Conservation (phyloP, 30 jellyfish, hydroid and myxozoan species). For the Aurelia aurita region DNA sequence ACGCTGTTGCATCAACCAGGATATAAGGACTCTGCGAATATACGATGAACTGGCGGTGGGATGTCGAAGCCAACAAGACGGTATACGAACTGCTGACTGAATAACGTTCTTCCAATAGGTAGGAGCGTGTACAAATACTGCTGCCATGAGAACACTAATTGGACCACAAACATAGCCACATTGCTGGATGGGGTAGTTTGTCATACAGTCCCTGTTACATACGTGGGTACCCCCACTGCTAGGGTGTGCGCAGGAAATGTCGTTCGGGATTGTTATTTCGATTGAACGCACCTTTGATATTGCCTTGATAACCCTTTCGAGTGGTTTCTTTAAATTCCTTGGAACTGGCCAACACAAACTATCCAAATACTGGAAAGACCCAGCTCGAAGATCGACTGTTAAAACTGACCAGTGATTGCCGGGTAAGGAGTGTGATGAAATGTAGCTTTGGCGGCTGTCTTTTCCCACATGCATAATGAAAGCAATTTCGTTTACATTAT, state of each 20-base stretch:
- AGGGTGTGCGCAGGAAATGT: slow-evolving; percentile 4
- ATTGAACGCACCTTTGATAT: neutral
- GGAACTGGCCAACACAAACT: slow-evolving; percentile 49
- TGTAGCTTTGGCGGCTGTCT: neutral
- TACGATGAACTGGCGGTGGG: slow-evolving; percentile 31
- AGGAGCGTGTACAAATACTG: slow-evolving; percentile 36
- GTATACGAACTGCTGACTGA: neutral
- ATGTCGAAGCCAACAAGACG: slow-evolving; percentile 38
- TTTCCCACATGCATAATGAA: slow-evolving; percentile 34
- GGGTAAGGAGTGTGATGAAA: slow-evolving; percentile 29
- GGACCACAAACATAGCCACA: slow-evolving; percentile 28
- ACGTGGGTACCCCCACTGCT: neutral
- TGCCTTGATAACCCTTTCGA: slow-evolving; percentile 11
- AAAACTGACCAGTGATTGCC: slow-evolving; percentile 42
- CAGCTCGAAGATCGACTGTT: slow-evolving; percentile 11
- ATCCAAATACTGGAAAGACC: slow-evolving; percentile 12
- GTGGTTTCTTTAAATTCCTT: slow-evolving; percentile 10
- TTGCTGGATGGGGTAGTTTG: slow-evolving; percentile 32
- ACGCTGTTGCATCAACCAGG: slow-evolving; percentile 42
- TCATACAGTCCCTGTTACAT: neutral
- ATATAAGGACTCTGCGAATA: slow-evolving; percentile 14
- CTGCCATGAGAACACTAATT: slow-evolving; percentile 20
- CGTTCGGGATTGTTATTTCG: neutral
- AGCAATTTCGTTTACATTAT: slow-evolving; percentile 11
- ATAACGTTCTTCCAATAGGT: slow-evolving; percentile 20